Percentiles rank a stretch among this genome's conserved stretches.
These are phyloP conservation scores for Belonocnema kinseyi DNA, from an alignment of 1,140 invertebrate genomes.

Conservation along the genomic window DNA sequence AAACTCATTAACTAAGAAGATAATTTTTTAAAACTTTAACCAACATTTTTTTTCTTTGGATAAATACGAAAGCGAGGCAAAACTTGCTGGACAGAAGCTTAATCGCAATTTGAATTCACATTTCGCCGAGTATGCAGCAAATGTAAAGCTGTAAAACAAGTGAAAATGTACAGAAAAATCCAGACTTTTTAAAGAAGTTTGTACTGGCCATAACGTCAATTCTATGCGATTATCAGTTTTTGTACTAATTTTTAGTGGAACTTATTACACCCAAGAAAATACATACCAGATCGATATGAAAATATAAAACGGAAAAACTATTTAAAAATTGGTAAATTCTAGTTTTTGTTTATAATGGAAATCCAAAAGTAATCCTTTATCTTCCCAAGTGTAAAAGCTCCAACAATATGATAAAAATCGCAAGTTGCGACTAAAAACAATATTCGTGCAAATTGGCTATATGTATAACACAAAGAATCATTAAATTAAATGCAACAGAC, in stretches of 20 bases:
- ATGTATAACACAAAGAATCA: constrained; percentile 39
- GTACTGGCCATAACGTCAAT: background rate
- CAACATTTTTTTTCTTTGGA: no score
- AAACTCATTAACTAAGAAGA: no score
- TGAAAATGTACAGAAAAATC: background rate
- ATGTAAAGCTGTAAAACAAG: no score
- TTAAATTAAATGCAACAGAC: constrained; percentile 42
- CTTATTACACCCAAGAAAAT: background rate
- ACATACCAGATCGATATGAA: background rate
- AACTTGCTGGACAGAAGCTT: no score
- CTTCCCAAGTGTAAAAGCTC: background rate
- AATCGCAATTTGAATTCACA: no score
- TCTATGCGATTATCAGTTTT: background rate
- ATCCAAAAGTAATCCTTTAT: no score
- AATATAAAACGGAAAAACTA: no score
- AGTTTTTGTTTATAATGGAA: no score
- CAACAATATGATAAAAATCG: background rate
- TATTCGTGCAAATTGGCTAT: constrained; percentile 1
- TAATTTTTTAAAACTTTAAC: no score
- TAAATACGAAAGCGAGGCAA: no score
- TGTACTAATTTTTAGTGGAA: background rate
- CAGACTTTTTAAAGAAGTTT: background rate
- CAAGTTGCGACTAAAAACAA: background rate
- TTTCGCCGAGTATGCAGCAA: no score
- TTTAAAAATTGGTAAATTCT: no score